These are phyloP conservation scores for Samia ricini DNA, from an alignment of 1,140 invertebrate species.

Conservation along the genomic window DNA sequence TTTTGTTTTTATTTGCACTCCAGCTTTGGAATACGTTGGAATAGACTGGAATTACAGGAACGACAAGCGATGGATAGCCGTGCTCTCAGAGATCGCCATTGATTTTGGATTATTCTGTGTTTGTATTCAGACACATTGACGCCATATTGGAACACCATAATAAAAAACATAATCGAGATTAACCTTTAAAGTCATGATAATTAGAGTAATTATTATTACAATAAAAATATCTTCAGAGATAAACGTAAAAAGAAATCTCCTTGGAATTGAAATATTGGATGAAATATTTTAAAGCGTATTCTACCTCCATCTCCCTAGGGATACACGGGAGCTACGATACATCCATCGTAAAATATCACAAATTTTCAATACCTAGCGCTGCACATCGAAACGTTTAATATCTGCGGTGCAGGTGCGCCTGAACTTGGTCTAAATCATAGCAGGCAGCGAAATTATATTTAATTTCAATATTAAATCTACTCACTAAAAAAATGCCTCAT, in stretches of 20 bases:
- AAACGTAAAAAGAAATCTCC: background rate
- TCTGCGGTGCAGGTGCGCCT: constrained; percentile 25
- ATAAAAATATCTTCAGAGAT: background rate
- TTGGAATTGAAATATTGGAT: background rate
- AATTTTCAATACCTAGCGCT: constrained; percentile 23
- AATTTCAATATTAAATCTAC: background rate
- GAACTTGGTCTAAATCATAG: background rate
- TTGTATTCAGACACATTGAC: no score
- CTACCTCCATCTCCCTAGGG: background rate
- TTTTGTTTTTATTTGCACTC: no score
- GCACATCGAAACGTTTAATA: constrained; percentile 32
- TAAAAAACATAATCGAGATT: no score
- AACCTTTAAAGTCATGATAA: background rate
- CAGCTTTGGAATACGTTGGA: no score
- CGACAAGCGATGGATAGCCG: no score
- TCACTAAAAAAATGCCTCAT: no score
- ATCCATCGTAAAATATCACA: constrained; percentile 26
- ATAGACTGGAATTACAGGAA: no score
- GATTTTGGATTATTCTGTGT: no score
- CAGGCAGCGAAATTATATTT: background rate
- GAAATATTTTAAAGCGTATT: background rate
- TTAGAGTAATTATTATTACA: background rate
- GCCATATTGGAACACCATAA: no score
- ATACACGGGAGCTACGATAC: background rate
- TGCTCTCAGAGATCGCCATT: no score